These are phyloP conservation scores for Ceriagrion tenellum DNA, from an alignment of 2,888 invertebrate genomes.

Conservation along the genomic window DNA sequence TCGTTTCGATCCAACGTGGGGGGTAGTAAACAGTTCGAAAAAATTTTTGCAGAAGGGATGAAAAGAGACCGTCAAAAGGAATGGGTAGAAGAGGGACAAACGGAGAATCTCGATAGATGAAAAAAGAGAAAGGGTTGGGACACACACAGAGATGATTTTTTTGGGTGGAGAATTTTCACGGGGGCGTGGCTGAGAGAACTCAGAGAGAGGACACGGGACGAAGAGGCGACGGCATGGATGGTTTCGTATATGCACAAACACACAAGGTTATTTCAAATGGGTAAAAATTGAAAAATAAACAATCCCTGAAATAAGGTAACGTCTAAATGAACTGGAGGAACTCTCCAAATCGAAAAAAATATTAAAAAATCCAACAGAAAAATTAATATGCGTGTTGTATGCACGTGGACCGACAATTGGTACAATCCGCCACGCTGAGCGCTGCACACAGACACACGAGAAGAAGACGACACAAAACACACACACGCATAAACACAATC, in stretches of 20 bases:
- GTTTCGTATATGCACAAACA: not conserved
- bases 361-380: not conserved
- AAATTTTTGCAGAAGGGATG: not conserved
- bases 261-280: not conserved
- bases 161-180: not conserved
- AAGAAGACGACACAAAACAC: not conserved
- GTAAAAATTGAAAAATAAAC: no score
- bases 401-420: not conserved
- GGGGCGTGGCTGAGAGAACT: not conserved
- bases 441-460: not conserved
- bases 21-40: constrained; percentile 10
- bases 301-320: not conserved
- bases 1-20: constrained; percentile 28
- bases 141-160: not conserved
- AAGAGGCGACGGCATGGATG: constrained; percentile 3
- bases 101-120: not conserved
- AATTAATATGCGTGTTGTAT: not conserved
- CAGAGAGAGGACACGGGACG: not conserved
- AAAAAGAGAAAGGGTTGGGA: not conserved
- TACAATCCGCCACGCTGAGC: not conserved
- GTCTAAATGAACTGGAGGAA: not conserved
- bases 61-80: constrained; percentile 17
- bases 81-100: constrained; percentile 12
- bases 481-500: not conserved
- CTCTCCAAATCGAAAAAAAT: not conserved